Percentiles rank a stretch among this genome's conserved stretches.
phyloP scores from a whole-genome alignment of 1,140 invertebrate genomes.

The Nixonia krombeini region DNA sequence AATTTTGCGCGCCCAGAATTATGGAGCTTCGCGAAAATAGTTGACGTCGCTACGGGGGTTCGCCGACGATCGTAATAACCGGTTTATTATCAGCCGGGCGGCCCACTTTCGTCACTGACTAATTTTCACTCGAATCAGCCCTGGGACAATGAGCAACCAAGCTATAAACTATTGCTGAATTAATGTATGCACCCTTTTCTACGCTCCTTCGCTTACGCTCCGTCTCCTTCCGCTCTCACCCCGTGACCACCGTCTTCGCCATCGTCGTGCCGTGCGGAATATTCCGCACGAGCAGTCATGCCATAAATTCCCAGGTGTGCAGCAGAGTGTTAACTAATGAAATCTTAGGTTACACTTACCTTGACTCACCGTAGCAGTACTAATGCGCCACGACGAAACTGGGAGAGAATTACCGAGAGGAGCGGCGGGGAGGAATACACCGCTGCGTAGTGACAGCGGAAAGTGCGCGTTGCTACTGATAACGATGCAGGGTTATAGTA shows the following conservation, averaged over 20 bases:
- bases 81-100: slow-evolving; percentile 5
- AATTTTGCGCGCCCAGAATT: background rate
- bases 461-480: too few species aligned
- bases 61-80: slow-evolving; percentile 11
- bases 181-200: slow-evolving; percentile 48
- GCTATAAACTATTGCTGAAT: slow-evolving; percentile 41
- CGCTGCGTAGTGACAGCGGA: background rate
- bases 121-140: slow-evolving; percentile 44
- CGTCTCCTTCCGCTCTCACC: slow-evolving; percentile 16
- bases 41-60: background rate
- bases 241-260: background rate
- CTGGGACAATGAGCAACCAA: slow-evolving; percentile 35
- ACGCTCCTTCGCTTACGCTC: slow-evolving; percentile 17
- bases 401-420: slow-evolving; percentile 13
- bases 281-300: slow-evolving; percentile 38
- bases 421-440: background rate
- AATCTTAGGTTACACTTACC: slow-evolving; percentile 57
- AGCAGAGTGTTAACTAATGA: slow-evolving; percentile 55
- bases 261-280: slow-evolving; percentile 10
- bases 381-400: slow-evolving; percentile 41
- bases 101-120: slow-evolving; percentile 24
- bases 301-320: slow-evolving; percentile 53
- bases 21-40: background rate
- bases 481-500: too few species aligned
- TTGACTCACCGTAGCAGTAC: slow-evolving; percentile 43